A percentile compares a stretch with the other conserved stretches of the same genome.
phyloP scores from a whole-genome alignment of 2,888 invertebrate genomes.

The Clitarchus hookeri region DNA sequence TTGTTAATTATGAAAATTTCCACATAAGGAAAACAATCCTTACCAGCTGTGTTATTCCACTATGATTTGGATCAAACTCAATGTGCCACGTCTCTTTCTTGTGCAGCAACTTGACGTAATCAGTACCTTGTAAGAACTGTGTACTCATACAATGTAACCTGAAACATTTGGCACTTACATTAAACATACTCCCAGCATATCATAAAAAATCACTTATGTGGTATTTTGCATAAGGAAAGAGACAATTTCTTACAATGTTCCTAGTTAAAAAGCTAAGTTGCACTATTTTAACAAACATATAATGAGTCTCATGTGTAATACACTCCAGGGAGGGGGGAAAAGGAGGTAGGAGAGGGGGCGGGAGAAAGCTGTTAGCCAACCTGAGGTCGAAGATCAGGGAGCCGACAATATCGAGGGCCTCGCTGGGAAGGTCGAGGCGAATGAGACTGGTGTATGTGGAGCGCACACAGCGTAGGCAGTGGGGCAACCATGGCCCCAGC shows the following conservation, averaged over 20 bases:
- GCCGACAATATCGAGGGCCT: slow-evolving; percentile 83
- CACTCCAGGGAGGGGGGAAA: too few relatives aligned
- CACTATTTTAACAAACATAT: too few relatives aligned
- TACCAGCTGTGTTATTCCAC: slow-evolving; percentile 83
- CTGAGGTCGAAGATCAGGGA: slow-evolving; percentile 85
- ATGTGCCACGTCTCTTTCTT: slow-evolving; percentile 86
- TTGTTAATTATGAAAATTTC: too few relatives aligned
- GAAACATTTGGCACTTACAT: slow-evolving; percentile 33
- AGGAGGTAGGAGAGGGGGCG: too few relatives aligned
- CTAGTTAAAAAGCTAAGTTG: too few relatives aligned
- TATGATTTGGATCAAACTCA: slow-evolving; percentile 80
- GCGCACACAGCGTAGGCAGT: slow-evolving; percentile 78
- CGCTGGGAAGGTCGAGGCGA: slow-evolving; percentile 83
- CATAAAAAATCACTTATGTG: too few relatives aligned
- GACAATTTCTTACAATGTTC: too few relatives aligned
- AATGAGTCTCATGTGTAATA: too few relatives aligned
- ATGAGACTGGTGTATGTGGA: slow-evolving; percentile 81
- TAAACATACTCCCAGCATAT: neutral
- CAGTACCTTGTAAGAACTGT: slow-evolving; percentile 82
- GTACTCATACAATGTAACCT: slow-evolving; percentile 80
- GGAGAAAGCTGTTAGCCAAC: slow-evolving; percentile 34
- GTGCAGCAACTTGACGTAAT: slow-evolving; percentile 71
- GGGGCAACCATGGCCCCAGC: slow-evolving; percentile 71
- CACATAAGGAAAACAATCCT: slow-evolving; percentile 44
- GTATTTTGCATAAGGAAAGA: too few relatives aligned